Evolutionary conservation across 2,797 vertebrate genomes (phyloP).

Genomic region (Pipistrellus pipistrellus): DNA sequence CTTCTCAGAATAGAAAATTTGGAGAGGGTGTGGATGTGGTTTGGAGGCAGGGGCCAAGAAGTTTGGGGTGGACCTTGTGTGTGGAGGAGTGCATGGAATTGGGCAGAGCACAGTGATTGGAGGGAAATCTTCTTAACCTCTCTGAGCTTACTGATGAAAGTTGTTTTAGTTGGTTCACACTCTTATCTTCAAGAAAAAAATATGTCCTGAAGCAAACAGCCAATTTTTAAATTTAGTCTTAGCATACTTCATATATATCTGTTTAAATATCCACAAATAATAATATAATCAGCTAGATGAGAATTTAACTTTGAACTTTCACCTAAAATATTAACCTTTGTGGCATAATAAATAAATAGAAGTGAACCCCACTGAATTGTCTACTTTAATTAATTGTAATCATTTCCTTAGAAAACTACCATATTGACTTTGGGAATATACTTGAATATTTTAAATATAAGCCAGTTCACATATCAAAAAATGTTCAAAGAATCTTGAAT

Average conservation of each 20-base stretch:
- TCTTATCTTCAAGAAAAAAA: background rate
- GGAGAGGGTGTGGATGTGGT: too few relatives aligned
- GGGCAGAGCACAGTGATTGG: rapidly evolving
- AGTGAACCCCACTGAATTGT: conserved; percentile 23
- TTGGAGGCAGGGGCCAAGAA: rapidly evolving
- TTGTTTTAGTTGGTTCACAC: background rate
- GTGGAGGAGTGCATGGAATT: background rate
- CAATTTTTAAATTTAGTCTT: background rate
- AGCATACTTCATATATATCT: background rate
- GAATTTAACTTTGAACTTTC: background rate
- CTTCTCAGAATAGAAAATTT: background rate
- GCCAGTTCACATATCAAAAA: background rate
- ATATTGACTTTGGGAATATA: background rate
- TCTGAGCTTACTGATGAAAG: background rate
- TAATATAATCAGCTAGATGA: background rate
- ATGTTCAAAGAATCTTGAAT: background rate
- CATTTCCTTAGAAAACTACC: background rate
- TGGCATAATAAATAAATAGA: background rate
- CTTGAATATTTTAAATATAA: background rate
- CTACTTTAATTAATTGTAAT: background rate
- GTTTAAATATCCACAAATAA: background rate
- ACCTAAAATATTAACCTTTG: background rate
- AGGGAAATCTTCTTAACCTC: background rate
- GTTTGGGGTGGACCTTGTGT: rapidly evolving
- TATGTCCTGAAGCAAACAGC: background rate